These are phyloP conservation scores for Electrophaes corylata DNA, from an alignment of 2,888 invertebrate species.

Conservation along the genomic window DNA sequence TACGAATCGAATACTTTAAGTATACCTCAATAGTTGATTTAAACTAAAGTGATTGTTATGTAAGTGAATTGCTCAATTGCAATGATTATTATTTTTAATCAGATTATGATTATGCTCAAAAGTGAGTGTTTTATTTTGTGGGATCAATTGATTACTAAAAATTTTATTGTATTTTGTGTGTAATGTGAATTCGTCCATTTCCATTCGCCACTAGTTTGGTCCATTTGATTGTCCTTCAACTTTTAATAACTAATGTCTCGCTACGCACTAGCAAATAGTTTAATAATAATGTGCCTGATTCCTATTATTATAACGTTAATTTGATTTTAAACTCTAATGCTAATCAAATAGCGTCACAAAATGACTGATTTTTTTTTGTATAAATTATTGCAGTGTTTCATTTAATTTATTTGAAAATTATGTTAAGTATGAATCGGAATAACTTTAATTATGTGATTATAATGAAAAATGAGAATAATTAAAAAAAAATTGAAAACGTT, in stretches of 20 bases:
- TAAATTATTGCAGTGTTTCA: slow-evolving; percentile 81
- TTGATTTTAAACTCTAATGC: slow-evolving; percentile 78
- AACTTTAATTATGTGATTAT: slow-evolving; percentile 83
- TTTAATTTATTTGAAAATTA: slow-evolving; percentile 80
- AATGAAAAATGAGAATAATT: slow-evolving; percentile 80
- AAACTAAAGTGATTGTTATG: slow-evolving; percentile 52
- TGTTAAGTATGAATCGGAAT: slow-evolving; percentile 82
- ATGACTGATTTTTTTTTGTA: slow-evolving; percentile 83
- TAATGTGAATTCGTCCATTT: slow-evolving; percentile 69
- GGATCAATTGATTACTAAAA: slow-evolving; percentile 63
- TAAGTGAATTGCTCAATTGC: slow-evolving; percentile 76
- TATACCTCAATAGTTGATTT: slow-evolving; percentile 65
- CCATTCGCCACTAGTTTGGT: slow-evolving; percentile 49
- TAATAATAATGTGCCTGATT: slow-evolving; percentile 79
- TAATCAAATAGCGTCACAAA: slow-evolving; percentile 81
- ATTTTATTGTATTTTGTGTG: slow-evolving; percentile 56
- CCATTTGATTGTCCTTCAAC: slow-evolving; percentile 47
- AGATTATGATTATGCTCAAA: slow-evolving; percentile 76
- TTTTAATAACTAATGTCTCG: slow-evolving; percentile 51
- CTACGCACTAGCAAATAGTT: slow-evolving; percentile 73
- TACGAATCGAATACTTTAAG: slow-evolving; percentile 59
- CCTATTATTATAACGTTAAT: slow-evolving; percentile 79
- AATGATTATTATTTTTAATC: slow-evolving; percentile 66
- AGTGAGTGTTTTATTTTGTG: slow-evolving; percentile 72
- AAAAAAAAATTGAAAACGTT: slow-evolving; percentile 69